phyloP scores from a whole-genome alignment of 2,797 vertebrate genomes.

The Syndactyla subalaris region DNA sequence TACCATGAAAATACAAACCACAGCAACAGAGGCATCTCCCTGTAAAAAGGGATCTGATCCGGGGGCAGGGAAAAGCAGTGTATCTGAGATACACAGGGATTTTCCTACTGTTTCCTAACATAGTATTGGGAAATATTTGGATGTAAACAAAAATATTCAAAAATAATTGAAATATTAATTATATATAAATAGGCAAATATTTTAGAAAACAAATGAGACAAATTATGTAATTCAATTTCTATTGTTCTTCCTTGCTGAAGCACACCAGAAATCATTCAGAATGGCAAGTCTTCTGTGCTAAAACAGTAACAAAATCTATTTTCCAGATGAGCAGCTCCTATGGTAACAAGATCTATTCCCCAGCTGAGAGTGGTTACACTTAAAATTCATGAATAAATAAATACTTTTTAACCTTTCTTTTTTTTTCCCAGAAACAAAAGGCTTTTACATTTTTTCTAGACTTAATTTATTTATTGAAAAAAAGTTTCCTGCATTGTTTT shows the following conservation, averaged over 20 bases:
- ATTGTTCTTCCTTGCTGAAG: background rate
- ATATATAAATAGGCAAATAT: background rate
- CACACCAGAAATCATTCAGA: background rate
- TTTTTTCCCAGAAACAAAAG: background rate
- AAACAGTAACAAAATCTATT: background rate
- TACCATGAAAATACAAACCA: background rate
- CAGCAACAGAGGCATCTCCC: background rate
- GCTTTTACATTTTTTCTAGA: background rate
- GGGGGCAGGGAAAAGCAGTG: background rate
- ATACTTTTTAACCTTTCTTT: background rate
- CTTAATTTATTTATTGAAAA: background rate
- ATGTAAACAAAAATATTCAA: background rate
- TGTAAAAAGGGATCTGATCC: background rate
- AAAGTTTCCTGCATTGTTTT: background rate
- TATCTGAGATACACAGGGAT: background rate
- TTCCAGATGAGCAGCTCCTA: background rate
- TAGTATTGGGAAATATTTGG: background rate
- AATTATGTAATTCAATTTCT: background rate
- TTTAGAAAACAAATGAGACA: background rate
- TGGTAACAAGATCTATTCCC: background rate
- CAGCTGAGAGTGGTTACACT: background rate
- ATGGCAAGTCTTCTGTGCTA: background rate
- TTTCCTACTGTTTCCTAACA: background rate
- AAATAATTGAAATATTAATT: background rate
- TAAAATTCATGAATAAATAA: background rate